A percentile compares a stretch with the other conserved stretches of the same genome.
Evolutionary conservation across 2,797 vertebrate species (phyloP).

Genomic region (Arnoldichthys spilopterus): DNA sequence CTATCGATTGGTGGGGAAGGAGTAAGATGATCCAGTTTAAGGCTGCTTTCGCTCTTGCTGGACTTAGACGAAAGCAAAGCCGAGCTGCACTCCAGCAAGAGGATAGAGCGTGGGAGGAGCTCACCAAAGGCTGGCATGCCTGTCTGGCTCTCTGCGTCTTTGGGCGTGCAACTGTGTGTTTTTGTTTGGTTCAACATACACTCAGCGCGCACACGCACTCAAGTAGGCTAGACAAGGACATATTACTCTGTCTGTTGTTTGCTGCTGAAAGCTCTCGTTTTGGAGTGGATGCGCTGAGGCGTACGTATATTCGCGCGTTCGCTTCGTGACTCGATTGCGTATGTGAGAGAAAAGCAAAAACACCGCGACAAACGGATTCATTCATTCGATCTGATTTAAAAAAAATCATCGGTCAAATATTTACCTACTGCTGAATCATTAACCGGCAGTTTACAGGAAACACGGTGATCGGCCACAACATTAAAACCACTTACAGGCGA

Average conservation of each 20-base stretch:
- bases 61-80: constrained; percentile 36
- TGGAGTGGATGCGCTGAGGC: background rate
- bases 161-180: constrained; percentile 21
- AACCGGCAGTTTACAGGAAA: no score
- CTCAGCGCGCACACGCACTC: constrained; percentile 1
- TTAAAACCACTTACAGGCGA: no score
- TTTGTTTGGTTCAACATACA: constrained; percentile 20
- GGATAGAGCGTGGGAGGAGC: constrained; percentile 31
- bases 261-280: constrained; percentile 23
- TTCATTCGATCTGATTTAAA: no score
- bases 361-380: background rate
- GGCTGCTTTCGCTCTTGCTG: constrained; percentile 33
- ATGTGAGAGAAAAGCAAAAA: background rate
- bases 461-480: no score
- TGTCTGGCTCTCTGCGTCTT: constrained; percentile 40
- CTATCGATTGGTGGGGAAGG: constrained; percentile 51
- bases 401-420: no score
- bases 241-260: constrained; percentile 34
- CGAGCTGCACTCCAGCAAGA: constrained; percentile 31
- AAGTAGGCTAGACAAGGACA: constrained; percentile 21
- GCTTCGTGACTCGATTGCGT: background rate
- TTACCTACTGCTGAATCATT: no score
- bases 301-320: background rate
- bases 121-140: constrained; percentile 44
- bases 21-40: constrained; percentile 43